A percentile compares a stretch with the other conserved stretches of the same genome.
Conservation (phyloP, 2,888 invertebrate genomes). For the Watsonalla cultraria region DNA sequence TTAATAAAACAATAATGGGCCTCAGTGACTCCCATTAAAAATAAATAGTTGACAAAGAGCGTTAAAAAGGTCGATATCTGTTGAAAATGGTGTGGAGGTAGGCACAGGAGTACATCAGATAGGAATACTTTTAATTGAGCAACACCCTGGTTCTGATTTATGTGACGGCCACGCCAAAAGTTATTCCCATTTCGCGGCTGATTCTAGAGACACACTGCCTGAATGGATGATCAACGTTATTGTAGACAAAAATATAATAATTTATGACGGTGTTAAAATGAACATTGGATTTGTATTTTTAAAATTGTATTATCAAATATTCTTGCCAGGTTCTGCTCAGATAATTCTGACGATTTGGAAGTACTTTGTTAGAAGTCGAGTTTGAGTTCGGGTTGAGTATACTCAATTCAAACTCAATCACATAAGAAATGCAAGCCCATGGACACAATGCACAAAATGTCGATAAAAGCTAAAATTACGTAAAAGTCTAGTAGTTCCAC, state of each 20-base stretch:
- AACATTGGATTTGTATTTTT: no score
- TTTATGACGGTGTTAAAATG: background rate
- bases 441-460: no score
- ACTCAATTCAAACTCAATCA: no score
- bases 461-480: no score
- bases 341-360: no score
- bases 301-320: no score
- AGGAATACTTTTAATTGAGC: constrained; percentile 73
- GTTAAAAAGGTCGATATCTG: constrained; percentile 42
- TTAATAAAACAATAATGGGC: constrained; percentile 9
- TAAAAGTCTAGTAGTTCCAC: no score
- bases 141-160: constrained; percentile 72
- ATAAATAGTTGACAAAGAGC: constrained; percentile 38
- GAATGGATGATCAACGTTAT: background rate
- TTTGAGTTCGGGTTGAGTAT: no score
- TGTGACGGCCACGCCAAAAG: constrained; percentile 69
- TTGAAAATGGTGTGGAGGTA: constrained; percentile 23
- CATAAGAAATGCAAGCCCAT: no score
- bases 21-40: constrained; percentile 8
- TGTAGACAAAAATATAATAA: background rate
- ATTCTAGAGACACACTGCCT: constrained; percentile 24
- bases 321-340: no score
- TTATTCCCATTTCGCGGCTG: constrained; percentile 69
- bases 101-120: constrained; percentile 66
- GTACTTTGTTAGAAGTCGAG: no score